Base-by-base conservation (phyloP, 2,797 vertebrate genomes). In the Tinamus major region DNA sequence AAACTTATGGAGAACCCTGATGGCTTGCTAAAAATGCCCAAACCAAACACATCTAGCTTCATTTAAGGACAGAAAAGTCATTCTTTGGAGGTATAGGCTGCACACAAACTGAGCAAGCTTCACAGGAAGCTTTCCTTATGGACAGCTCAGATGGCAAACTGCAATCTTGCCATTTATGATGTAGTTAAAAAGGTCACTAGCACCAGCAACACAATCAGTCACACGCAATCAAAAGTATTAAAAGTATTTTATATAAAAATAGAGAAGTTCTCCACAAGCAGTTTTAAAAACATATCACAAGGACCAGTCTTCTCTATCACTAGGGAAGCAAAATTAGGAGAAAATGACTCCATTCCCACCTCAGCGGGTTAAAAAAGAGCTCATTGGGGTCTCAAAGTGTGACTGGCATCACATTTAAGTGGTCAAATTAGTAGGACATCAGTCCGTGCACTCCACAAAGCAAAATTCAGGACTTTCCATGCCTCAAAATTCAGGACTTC, bases 221-320 rank as follows among this genome's bases (percentile, higher is more conserved):
- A 59, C 7, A 62, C 15, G 67, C 18, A 76, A 67, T 13, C 13
- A 29, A 55, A 71, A 48, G 19, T 48, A 48, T 48, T 48, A 21
- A 21, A 48, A 48, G 46, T 48, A 48, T 21, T 21, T 48, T 48
- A 21, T 10, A 48, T 48, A 48, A 48, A 48, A 48, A 48, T 21
- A 48, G 46, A 48, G 9, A 48, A 1, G 23, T 49, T 92, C 64
- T 74, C 79, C 33, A 85, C 71, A 90, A 59, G 51, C 80, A 90
- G 42, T 8, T 84, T 62, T 70, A 37, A 61, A 80, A 95, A 88
- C 91, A 94, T 77, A 90, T 96, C 82, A 74, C 83, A 84, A 81
- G 56, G 75, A 90, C 78, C 51, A 76, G 62, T 79, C 41, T 84
- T 56, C 85, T 87, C 92, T 51, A 65, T 63, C 56, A 76, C 81